Conservation (phyloP, 1,140 invertebrate genomes). For the Thaumatotibia leucotreta region DNA sequence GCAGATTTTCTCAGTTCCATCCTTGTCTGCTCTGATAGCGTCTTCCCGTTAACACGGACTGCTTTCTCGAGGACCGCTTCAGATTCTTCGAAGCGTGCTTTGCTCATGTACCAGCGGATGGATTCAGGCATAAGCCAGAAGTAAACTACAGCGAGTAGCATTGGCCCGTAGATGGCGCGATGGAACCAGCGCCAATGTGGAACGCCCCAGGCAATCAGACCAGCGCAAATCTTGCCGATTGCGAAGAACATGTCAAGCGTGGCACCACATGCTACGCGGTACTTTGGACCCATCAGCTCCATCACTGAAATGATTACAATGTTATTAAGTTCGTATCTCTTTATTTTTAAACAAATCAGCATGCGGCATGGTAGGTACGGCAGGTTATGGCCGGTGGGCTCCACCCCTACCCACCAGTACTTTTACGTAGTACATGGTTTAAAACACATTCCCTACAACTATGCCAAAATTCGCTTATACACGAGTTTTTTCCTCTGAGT, state of each 20-base stretch:
- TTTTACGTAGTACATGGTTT: too few species aligned
- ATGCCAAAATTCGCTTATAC: too few species aligned
- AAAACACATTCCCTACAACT: too few species aligned
- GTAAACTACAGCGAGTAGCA: constrained; percentile 78
- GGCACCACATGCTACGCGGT: constrained; percentile 83
- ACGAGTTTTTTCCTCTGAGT: too few species aligned
- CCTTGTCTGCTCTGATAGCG: neutral
- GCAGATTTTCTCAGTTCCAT: neutral
- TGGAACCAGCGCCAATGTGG: neutral
- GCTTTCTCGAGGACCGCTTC: constrained; percentile 75
- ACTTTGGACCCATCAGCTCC: constrained; percentile 85
- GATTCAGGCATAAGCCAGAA: constrained; percentile 78
- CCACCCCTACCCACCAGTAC: too few species aligned
- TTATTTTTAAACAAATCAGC: too few species aligned
- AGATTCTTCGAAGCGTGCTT: constrained; percentile 79
- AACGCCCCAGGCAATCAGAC: neutral
- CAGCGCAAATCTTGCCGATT: neutral
- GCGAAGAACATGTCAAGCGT: constrained; percentile 75
- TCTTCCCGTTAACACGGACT: constrained; percentile 22
- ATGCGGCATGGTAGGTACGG: too few species aligned
- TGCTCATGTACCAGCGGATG: constrained; percentile 83
- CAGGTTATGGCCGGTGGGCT: too few species aligned
- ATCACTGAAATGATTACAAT: constrained; percentile 72
- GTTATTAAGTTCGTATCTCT: too few species aligned
- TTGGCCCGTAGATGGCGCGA: constrained; percentile 75